Evolutionary conservation across 2,113 vertebrate genomes (phyloP), one percentile per base, ranked within the genome.

Genomic region (Brachyhypopomus gauderio): DNA sequence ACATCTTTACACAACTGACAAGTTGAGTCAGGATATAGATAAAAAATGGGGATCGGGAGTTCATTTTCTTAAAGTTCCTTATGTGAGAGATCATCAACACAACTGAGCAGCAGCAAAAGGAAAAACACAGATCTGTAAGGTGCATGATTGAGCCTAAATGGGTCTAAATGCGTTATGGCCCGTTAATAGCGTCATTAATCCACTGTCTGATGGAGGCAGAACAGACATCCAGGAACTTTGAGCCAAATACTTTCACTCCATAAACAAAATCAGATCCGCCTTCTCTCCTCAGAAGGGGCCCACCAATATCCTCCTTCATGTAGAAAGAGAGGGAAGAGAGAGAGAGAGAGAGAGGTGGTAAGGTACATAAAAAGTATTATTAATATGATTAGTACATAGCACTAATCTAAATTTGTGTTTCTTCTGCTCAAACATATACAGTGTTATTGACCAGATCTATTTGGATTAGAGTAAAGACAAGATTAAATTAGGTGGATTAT

Each of bases 261-360:
- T 60, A 60, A 8, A 60, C 16, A 23, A 60, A 19, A 60, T 60
- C 59, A 22, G 59, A n/a, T n/a, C 20, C 1, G n/a, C 59, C 59
- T 60, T 60, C 59, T 60, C n/a, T 60, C 4, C 59, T 60, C 59
- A 60, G 59, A 23, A 60, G n/a, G 59, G 59, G n/a, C n/a, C 59
- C 59, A 60, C 59, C 59, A 60, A 22, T 60, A 23, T 60, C 59
- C 1, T 22, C n/a, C 59, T 60, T 22, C 5, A 60, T 22, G 23
- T n/a, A 2, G n/a, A 60, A 22, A 60, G 59, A 22, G 59, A 60
- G 59, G n/a, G n/a, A 60, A 60, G n/a, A n/a, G n/a, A n/a, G n/a
- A n/a, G 56, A 59, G 6, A 59, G 16, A 59, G 56, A 56, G 55
- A 56, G 12, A 6, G 17, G 1, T 56, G 55, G 55, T 56, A 56